Percentiles rank a stretch among this genome's conserved stretches.
Conservation (phyloP, 2,113 vertebrate genomes). For the Suricata suricatta region DNA sequence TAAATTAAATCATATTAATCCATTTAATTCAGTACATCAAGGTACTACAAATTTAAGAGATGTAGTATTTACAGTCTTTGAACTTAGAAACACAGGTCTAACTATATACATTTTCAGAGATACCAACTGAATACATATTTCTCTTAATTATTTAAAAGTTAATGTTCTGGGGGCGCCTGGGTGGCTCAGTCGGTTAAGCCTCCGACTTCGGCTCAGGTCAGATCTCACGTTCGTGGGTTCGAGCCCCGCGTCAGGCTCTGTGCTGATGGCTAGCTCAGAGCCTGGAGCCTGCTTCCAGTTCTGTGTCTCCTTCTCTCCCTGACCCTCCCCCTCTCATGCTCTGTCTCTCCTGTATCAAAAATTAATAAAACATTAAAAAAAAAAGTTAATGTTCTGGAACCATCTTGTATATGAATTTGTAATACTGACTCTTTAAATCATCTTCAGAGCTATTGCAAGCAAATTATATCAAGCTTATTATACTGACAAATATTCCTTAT, state of each 20-base stretch:
- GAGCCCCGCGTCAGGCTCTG: no score
- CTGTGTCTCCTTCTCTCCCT: no score
- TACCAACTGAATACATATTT: background rate
- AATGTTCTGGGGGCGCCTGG: no score
- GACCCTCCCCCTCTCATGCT: no score
- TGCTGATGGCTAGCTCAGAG: no score
- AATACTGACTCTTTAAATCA: background rate
- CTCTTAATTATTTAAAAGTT: conserved; percentile 15
- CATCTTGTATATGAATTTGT: conserved; percentile 27
- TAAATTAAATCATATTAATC: background rate
- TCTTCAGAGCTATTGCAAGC: background rate
- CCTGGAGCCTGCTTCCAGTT: no score
- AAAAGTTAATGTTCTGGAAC: background rate
- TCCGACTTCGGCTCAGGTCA: no score
- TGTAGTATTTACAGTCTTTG: background rate
- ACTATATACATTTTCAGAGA: background rate
- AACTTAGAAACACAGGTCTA: background rate
- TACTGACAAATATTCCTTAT: background rate
- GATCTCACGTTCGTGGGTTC: no score
- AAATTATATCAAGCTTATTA: conserved; percentile 29
- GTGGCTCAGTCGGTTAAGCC: no score
- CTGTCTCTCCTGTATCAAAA: no score
- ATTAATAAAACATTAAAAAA: no score
- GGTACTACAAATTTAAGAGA: background rate
- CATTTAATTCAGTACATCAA: background rate